Base-by-base conservation (phyloP, 2,113 vertebrate species). In the Erinaceus europaeus region DNA sequence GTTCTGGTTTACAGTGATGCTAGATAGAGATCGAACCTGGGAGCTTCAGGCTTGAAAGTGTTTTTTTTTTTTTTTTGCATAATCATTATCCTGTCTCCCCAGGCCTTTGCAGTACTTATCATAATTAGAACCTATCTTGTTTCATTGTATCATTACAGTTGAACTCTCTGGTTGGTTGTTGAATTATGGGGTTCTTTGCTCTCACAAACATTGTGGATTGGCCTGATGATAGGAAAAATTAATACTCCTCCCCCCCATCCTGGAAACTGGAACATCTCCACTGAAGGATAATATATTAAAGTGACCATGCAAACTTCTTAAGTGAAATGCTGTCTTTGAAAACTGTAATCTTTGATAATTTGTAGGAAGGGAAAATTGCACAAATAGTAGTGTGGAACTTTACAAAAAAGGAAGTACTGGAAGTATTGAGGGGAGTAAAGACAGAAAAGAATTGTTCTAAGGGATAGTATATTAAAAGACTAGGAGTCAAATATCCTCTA, bases 121-220 rank as follows among this genome's bases (percentile, higher is more conserved):
- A 59, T 81, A 55, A 68, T 72, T 57, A 72, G 62, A 77, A 86
- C 6, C 6, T 38, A 40, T 57, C 23, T 32, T 23, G 25, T 76
- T 73, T 69, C 38, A 59, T 9, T 69, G 52, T 34, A 52, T 90
- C 42, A 36, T 67, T 68, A 21, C 25, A 34, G 1, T 27, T 72
- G 12, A 40, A 40, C 71, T 55, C 34, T 46, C 53, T 72, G 34
- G 29, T 42, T 72, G 21, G 18, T 42, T 80, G 38, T 23, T 64
- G 12, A 12, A 6, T 71, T 8, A 44, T 83, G 6, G 17, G 29
- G 73, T 89, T 84, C 67, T 85, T n/a, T 52, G 36, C 29, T 64
- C n/a, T 74, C 61, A 57, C 32, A 65, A 77, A 74, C 61, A 55
- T 17, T 87, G n/a, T 83, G 13, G 12, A 68, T 79, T 67, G 21